Evolutionary conservation across 2,888 invertebrate species (phyloP).

Genomic region (Drosophila eohydei): DNA sequence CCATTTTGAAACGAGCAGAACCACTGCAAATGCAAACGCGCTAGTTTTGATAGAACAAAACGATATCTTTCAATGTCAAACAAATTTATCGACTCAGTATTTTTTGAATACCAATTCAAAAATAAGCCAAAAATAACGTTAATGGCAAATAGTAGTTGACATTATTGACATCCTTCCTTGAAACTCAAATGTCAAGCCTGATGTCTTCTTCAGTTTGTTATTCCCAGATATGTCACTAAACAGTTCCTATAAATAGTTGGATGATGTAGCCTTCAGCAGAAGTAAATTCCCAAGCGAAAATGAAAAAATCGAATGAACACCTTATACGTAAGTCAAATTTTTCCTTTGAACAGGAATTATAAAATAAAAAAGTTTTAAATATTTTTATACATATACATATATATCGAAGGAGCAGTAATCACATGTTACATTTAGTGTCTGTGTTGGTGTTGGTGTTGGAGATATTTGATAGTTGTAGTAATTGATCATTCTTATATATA

Average conservation of each 20-base stretch:
- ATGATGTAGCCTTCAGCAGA: too few relatives aligned
- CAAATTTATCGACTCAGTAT: neutral
- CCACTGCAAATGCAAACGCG: constrained; percentile 19
- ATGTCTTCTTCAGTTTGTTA: neutral
- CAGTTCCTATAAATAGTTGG: too few relatives aligned
- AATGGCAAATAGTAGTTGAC: neutral
- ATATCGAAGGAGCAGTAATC: too few relatives aligned
- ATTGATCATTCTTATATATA: too few relatives aligned
- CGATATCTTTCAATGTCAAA: neutral
- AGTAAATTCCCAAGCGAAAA: neutral
- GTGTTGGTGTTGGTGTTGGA: too few relatives aligned
- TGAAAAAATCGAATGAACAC: neutral
- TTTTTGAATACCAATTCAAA: neutral
- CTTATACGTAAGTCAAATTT: neutral
- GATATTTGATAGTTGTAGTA: too few relatives aligned
- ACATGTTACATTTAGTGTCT: too few relatives aligned
- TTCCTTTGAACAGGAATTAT: neutral
- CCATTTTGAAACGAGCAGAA: constrained; percentile 6
- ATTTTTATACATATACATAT: neutral
- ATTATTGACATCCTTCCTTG: neutral
- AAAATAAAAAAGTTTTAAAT: neutral
- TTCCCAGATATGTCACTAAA: too few relatives aligned
- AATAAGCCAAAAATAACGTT: neutral
- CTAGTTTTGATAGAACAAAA: constrained; percentile 6
- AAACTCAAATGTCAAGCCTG: neutral